Evolutionary conservation across 2,888 invertebrate species (phyloP), one percentile per base, ranked within the genome.

Genomic region (Furcula furcula): DNA sequence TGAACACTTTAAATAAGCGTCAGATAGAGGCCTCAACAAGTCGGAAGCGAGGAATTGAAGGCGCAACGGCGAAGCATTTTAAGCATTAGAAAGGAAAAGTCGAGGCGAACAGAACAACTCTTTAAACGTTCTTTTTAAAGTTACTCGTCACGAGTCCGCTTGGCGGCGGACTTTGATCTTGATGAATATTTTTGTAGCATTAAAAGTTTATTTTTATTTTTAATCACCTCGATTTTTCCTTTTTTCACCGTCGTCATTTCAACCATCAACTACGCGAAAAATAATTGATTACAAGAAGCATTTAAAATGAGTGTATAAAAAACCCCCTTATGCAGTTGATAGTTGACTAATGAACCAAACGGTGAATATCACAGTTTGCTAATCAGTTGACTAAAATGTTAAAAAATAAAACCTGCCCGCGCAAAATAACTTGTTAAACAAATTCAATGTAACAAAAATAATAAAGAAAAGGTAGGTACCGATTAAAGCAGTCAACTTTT

Each of bases 1-100:
- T 87, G 87, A 85, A 79, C 80, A 84, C 75, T 82, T 74, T 69
- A 66, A 76, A 75, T 72, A 85, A 87, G 87, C 87, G 65, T 83
- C 84, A 76, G 84, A 84, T n/a, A n/a, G 76, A 79, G 84, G 83
- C 78, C 79, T 85, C 81, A 66, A 84, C 77, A 68, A 77, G 76
- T 81, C 75, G 72, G 55, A 86, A 87, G 87, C 87, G 76, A 80
- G 85, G 84, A 74, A 73, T 75, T 72, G 79, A 80, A 83, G 86
- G 83, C 85, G 85, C 80, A 69, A 75, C 71, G 79, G 84, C 79
- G 77, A 85, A 85, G 87, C 85, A 75, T 78, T 82, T 72, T 70
- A 80, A 84, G 83, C 84, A 61, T 76, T 65, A 40, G 58, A 46
- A 54, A 63, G 78, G 77, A 76, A 77, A 82, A 74, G 46, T 81